Evolutionary conservation across 2,113 vertebrate genomes (phyloP), one percentile per base, ranked within the genome.

Genomic region (Phainopepla nitens): DNA sequence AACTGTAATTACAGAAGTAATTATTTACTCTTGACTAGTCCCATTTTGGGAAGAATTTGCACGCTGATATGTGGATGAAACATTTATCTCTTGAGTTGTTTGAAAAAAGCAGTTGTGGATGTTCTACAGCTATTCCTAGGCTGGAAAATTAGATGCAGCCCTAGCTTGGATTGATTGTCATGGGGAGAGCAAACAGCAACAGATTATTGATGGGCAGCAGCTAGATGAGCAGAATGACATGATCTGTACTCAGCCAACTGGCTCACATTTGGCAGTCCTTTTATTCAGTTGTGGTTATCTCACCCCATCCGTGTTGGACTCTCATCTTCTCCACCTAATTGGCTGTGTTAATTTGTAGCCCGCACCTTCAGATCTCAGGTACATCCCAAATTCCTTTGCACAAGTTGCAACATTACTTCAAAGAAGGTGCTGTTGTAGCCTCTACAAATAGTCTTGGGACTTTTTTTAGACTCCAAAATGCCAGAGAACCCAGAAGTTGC

Each of bases 401-500:
- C 89, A 95, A 95, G 91, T 95, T 96, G 61, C 94, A 97, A 93
- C 94, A 94, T 91, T 95, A 96, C 91, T 97, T 97, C 97, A 97
- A 96, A 97, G 91, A 94, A 95, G 35, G 64, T 93, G 70, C 36
- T 92, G 68, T 82, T 97, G 90, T 96, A 96, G 87, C 56, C 90
- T 91, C 58, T 94, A 64, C 72, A 92, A 80, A 71, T 95, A 90
- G 68, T 96, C 95, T 93, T 92, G 87, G 83, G 90, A 82, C 92
- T 93, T 96, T 96, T 89, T 93, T 81, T 92, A 95, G 72, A 42
- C 70, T 91, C 35, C n/a, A 66, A 85, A 87, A 36, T 93, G 71
- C 93, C 86, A 82, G 44, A 83, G 89, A 95, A 83, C 73, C 57
- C 71, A 86, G 90, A 95, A 95, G 25, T 65, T 93, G 42, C 68